Evolutionary conservation across 2,888 invertebrate species (phyloP).

Genomic region (Parthenolecanium corni): DNA sequence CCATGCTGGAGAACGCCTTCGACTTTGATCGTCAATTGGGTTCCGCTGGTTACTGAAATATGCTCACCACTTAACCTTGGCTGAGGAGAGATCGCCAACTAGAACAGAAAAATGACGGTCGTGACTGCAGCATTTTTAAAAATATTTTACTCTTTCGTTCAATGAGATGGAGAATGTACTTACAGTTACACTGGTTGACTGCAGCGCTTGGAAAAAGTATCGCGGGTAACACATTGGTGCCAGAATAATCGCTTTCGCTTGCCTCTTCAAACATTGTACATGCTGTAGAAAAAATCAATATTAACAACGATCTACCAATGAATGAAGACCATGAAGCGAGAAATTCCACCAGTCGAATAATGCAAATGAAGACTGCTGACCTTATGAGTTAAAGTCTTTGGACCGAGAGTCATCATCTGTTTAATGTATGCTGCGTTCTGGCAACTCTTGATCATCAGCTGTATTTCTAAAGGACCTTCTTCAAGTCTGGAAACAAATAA

Average conservation of each 20-base stretch:
- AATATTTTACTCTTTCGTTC: not conserved
- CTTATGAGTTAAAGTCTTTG: constrained; percentile 30
- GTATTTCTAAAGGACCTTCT: constrained; percentile 40
- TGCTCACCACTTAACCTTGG: constrained; percentile 69
- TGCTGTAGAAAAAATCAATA: constrained; percentile 35
- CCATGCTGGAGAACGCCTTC: constrained; percentile 82
- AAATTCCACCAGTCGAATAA: not conserved
- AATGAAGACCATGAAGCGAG: constrained; percentile 10
- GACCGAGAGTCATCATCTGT: constrained; percentile 15
- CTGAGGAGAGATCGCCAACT: constrained; percentile 67
- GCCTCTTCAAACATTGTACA: constrained; percentile 42
- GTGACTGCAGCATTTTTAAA: not conserved
- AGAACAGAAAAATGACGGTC: constrained; percentile 32
- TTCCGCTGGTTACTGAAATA: constrained; percentile 68
- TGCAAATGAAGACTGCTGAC: not conserved
- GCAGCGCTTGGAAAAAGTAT: constrained; percentile 72
- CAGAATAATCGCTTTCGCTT: constrained; percentile 50
- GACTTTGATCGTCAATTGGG: constrained; percentile 80
- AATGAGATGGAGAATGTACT: constrained; percentile 33
- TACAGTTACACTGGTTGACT: constrained; percentile 64
- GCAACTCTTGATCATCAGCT: constrained; percentile 41
- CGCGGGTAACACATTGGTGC: constrained; percentile 60
- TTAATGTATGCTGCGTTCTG: constrained; percentile 40
- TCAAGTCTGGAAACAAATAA: constrained; percentile 37
- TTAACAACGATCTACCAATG: not conserved